Evolutionary conservation across 2,888 invertebrate species (phyloP).

Genomic region (Rhaphigaster nebulosa): DNA sequence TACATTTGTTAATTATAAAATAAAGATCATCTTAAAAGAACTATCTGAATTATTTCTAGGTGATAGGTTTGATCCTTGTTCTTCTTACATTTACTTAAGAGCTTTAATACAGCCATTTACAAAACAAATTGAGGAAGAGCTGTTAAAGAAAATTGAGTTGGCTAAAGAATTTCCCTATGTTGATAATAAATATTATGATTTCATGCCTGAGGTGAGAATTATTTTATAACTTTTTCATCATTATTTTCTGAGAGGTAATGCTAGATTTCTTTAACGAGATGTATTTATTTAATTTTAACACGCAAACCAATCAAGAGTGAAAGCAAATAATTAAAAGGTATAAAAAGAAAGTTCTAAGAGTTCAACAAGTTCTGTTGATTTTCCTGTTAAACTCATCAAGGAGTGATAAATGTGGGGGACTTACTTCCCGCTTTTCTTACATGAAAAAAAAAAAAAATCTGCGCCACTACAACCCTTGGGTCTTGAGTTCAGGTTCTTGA

Average conservation of each 20-base stretch:
- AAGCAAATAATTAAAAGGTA: background rate
- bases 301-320: background rate
- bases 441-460: too few species aligned
- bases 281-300: background rate
- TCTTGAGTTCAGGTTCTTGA: too few species aligned
- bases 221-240: background rate
- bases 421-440: too few species aligned
- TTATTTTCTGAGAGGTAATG: background rate
- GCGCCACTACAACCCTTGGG: too few species aligned
- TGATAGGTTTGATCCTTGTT: slow-evolving; percentile 60
- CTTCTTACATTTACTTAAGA: slow-evolving; percentile 59
- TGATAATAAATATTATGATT: slow-evolving; percentile 55
- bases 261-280: background rate
- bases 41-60: slow-evolving; percentile 51
- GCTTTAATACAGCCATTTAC: slow-evolving; percentile 60
- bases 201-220: slow-evolving; percentile 60
- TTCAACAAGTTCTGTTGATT: too few species aligned
- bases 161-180: slow-evolving; percentile 53
- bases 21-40: background rate
- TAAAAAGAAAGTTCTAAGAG: too few species aligned
- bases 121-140: slow-evolving; percentile 55
- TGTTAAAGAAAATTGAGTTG: slow-evolving; percentile 56
- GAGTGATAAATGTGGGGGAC: too few species aligned
- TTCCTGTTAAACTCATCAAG: too few species aligned
- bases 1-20: background rate